These are phyloP conservation scores for Lymantria dispar DNA, from an alignment of 2,888 invertebrate species.

Conservation along the genomic window DNA sequence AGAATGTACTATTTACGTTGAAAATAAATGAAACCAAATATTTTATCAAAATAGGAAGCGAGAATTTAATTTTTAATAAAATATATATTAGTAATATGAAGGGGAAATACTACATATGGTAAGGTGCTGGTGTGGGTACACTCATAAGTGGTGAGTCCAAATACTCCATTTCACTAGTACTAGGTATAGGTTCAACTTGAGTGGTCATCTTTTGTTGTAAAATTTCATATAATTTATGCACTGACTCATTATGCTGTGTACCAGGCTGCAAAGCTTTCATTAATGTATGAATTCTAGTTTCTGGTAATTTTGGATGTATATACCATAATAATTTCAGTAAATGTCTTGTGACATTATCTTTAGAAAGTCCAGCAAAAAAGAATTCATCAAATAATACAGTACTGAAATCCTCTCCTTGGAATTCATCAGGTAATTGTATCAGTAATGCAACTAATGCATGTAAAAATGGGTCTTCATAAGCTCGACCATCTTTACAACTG, in stretches of 20 bases:
- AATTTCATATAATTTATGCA: conserved; percentile 89
- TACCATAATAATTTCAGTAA: conserved; percentile 95
- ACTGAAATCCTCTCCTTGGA: conserved; percentile 96
- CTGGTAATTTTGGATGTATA: conserved; percentile 92
- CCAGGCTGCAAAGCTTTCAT: conserved; percentile 91
- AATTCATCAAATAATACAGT: conserved; percentile 98
- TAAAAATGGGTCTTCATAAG: conserved; percentile 97
- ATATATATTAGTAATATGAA: background rate
- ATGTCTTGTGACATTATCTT: conserved; percentile 96
- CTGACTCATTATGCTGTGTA: conserved; percentile 91
- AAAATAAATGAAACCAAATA: too few species aligned
- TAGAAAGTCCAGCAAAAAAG: conserved; percentile 93
- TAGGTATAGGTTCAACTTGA: conserved; percentile 85
- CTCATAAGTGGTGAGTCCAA: conserved; percentile 92
- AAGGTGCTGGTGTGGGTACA: conserved; percentile 91
- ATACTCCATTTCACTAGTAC: conserved; percentile 87
- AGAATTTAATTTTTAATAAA: background rate
- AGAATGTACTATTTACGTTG: too few species aligned
- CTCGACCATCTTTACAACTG: conserved; percentile 94
- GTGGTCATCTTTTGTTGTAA: conserved; percentile 90
- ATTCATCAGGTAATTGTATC: conserved; percentile 95
- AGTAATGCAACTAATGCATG: conserved; percentile 94
- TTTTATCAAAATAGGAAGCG: background rate
- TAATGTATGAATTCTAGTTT: conserved; percentile 88
- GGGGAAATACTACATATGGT: conserved; percentile 61